These are phyloP conservation scores for Ganaspis brasiliensis DNA, from an alignment of 2,888 invertebrate genomes.

Conservation along the genomic window DNA sequence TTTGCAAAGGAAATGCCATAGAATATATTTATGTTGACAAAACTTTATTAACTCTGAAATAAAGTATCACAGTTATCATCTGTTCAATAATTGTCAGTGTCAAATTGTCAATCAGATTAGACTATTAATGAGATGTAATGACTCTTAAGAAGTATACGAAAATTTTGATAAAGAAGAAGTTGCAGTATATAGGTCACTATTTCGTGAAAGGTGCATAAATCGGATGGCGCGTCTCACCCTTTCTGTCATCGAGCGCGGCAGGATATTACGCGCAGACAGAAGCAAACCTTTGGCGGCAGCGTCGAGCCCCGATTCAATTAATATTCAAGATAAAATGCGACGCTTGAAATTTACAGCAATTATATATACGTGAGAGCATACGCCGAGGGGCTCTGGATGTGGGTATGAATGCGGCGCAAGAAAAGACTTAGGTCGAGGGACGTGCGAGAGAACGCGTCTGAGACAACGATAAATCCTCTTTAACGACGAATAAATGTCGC, in stretches of 20 bases:
- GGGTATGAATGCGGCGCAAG: slow-evolving; percentile 32
- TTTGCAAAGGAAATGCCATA: neutral
- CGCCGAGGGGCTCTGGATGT: slow-evolving; percentile 9
- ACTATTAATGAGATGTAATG: too few relatives aligned
- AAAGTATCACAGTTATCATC: too few relatives aligned
- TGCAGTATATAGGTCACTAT: neutral
- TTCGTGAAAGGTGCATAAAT: slow-evolving; percentile 7
- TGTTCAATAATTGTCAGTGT: too few relatives aligned
- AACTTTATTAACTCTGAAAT: neutral
- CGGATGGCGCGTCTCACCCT: slow-evolving; percentile 3
- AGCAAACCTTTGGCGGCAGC: slow-evolving; percentile 37
- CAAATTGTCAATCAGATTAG: too few relatives aligned
- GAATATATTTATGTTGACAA: too few relatives aligned
- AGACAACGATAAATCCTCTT: slow-evolving; percentile 57
- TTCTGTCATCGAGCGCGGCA: slow-evolving; percentile 30
- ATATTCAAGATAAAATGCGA: slow-evolving; percentile 43
- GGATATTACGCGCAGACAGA: slow-evolving; percentile 36
- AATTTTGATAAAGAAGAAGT: too few relatives aligned
- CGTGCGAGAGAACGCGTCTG: slow-evolving; percentile 48
- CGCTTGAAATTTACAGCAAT: slow-evolving; percentile 42
- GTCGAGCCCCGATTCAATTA: slow-evolving; percentile 36
- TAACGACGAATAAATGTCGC: slow-evolving; percentile 57
- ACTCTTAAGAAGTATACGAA: too few relatives aligned
- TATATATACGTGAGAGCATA: slow-evolving; percentile 37
- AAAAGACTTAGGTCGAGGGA: slow-evolving; percentile 41